phyloP scores from a whole-genome alignment of 1,140 invertebrate genomes.

The Atta cephalotes region DNA sequence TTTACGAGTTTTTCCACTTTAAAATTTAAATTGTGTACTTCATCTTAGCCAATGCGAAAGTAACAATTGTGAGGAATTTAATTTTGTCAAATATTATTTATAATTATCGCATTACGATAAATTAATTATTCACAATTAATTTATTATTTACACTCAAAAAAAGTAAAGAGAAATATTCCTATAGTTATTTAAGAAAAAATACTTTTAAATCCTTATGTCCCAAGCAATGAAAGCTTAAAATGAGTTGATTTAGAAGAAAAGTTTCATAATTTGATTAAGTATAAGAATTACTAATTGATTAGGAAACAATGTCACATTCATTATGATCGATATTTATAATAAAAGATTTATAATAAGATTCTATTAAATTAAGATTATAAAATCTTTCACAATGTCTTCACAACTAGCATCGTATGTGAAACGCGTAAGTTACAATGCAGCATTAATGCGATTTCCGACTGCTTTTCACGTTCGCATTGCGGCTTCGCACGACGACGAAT shows the following conservation, averaged over 20 bases:
- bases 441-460: conserved; percentile 53
- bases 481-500: conserved; percentile 49
- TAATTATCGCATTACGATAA: conserved; percentile 7
- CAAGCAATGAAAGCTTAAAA: not conserved
- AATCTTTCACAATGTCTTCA: conserved; percentile 22
- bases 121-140: not conserved
- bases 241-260: not conserved
- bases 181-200: not conserved
- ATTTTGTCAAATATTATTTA: not conserved
- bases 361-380: not conserved
- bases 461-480: conserved; percentile 33
- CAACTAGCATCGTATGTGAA: not conserved
- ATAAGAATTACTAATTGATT: not conserved
- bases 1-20: not conserved
- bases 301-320: not conserved
- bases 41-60: not conserved
- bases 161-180: not conserved
- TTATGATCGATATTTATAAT: not conserved
- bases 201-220: not conserved
- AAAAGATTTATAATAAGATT: not conserved
- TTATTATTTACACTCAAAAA: not conserved
- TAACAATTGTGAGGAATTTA: not conserved
- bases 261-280: not conserved
- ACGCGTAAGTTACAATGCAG: conserved; percentile 7
- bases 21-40: conserved; percentile 7